Evolutionary conservation across 2,888 invertebrate genomes (phyloP).

Genomic region (Dioctria linearis): DNA sequence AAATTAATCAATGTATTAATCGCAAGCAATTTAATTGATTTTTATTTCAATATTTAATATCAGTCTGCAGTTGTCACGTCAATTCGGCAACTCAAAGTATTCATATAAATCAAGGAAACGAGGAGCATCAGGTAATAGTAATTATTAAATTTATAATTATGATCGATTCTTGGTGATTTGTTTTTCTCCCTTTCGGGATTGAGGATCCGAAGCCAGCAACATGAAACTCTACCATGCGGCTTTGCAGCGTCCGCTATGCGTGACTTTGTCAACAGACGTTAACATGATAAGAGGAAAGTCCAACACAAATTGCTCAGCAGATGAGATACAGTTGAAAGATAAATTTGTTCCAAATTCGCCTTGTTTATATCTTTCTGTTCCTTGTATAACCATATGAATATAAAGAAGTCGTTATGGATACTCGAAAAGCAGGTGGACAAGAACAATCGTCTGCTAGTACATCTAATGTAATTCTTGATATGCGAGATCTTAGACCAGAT

Average conservation of each 20-base stretch:
- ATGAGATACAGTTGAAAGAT: too few species aligned
- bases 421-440: slow-evolving; percentile 77
- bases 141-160: too few species aligned
- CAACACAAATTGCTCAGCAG: slow-evolving; percentile 75
- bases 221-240: neutral
- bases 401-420: slow-evolving; percentile 71
- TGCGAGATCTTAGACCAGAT: slow-evolving; percentile 98
- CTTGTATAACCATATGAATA: slow-evolving; percentile 66
- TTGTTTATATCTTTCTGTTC: slow-evolving; percentile 50
- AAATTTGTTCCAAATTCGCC: too few species aligned
- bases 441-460: slow-evolving; percentile 56
- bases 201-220: slow-evolving; percentile 88
- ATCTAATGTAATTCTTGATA: slow-evolving; percentile 89
- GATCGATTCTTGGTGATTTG: too few species aligned
- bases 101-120: too few species aligned
- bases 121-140: too few species aligned
- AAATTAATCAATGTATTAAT: slow-evolving; percentile 75
- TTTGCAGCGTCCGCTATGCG: slow-evolving; percentile 53
- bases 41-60: slow-evolving; percentile 60
- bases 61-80: slow-evolving; percentile 83
- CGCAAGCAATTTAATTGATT: slow-evolving; percentile 26
- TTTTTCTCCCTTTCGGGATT: slow-evolving; percentile 61
- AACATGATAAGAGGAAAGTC: slow-evolving; percentile 90
- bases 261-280: slow-evolving; percentile 83
- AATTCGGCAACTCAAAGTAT: too few species aligned